Conservation (phyloP, 2,888 invertebrate genomes). For the Chymomyza procnemis region DNA sequence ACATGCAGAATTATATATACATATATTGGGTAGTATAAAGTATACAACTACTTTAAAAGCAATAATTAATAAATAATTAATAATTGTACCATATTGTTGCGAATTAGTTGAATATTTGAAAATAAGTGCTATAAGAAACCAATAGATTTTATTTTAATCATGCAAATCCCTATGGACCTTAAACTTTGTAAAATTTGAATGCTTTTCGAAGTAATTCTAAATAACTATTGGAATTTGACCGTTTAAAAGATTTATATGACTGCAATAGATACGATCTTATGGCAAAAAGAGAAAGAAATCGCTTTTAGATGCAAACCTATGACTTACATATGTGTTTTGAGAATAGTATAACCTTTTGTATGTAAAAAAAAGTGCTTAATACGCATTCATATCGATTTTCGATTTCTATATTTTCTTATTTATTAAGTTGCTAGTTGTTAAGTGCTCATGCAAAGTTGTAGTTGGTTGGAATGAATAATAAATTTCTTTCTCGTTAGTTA, state of each 20-base stretch:
- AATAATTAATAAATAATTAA: constrained; percentile 5
- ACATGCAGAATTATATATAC: neutral
- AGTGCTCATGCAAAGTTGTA: too few relatives aligned
- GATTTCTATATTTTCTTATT: too few relatives aligned
- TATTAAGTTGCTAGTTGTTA: too few relatives aligned
- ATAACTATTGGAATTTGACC: constrained; percentile 21
- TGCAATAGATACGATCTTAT: constrained; percentile 35
- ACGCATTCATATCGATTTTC: neutral
- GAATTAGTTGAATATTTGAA: constrained; percentile 29
- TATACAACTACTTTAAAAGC: constrained; percentile 27
- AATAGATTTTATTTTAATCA: neutral
- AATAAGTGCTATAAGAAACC: constrained; percentile 2
- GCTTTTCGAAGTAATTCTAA: too few relatives aligned
- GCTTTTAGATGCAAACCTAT: constrained; percentile 36
- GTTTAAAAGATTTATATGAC: constrained; percentile 22
- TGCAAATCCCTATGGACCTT: neutral
- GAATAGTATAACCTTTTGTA: neutral
- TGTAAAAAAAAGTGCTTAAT: neutral
- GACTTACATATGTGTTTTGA: constrained; percentile 6
- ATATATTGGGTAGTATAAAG: constrained; percentile 22
- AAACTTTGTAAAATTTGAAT: constrained; percentile 34
- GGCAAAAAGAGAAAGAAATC: constrained; percentile 38
- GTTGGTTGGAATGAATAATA: too few relatives aligned
- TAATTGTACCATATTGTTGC: constrained; percentile 42
- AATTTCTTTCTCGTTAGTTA: too few relatives aligned